Base-by-base conservation (phyloP, 2,888 invertebrate genomes). In the Ptychoptera albimana region DNA sequence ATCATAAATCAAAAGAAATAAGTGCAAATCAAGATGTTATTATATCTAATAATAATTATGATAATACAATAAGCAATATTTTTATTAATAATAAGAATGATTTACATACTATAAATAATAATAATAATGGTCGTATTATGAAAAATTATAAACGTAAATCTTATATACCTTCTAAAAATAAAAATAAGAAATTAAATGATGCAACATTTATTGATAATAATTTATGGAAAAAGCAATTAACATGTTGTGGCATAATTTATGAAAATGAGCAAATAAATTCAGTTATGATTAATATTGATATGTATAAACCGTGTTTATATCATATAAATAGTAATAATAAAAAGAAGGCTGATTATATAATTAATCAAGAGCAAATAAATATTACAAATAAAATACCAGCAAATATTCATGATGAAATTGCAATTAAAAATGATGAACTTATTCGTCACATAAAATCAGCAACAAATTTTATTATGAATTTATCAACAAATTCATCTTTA, bases 211-310 rank as follows among this genome's bases (percentile, higher is more conserved):
- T 60, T 38, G 63, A 64, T 48, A 55, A 57, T 16, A 53, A 54
- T 2, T 54, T 60, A 45, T 58, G 65, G 55, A 47, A 52, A 13
- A 53, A 56, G 11, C 43, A 59, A 4, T 57, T 58, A 43, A 56
- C 60, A 1, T 66, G 66, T 49, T 66, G 65, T 48, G 66, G 66
- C 6, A 42, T 54, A 23, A 50, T 56, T 0, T 57, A 55, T 44
- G 57, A 58, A 46, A 56, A 57, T 46, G 43, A 49, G 9, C 40
- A 50, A 40, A 46, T 57, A 29, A 52, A 53, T 45, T 54, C 59
- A 37, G 49, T 63, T 32, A 56, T 66, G n/a, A 47, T 66, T 8
- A 59, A 66, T 51, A 43, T 54, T 3, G 54, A 57, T 13, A 51
- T 57, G 14, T 64, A 57, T 36, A 57, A 54, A 30, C 60, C 59